Conservation (phyloP, 2,797 vertebrate species). For the Okamejei kenojei region DNA sequence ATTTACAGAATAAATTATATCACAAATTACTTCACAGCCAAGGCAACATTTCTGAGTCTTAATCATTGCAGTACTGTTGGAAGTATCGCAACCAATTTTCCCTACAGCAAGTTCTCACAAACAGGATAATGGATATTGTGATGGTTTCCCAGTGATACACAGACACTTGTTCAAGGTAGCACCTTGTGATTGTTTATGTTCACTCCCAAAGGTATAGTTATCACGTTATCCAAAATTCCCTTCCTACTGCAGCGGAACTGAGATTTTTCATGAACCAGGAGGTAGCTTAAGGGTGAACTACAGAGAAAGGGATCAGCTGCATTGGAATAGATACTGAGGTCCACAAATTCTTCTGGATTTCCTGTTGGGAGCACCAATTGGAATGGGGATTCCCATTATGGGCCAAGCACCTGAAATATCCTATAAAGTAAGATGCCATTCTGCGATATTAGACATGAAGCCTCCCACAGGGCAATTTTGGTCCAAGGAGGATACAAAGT, state of each 20-base stretch:
- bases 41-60: too few relatives aligned
- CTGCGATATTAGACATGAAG: background rate
- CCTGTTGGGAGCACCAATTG: background rate
- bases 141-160: background rate
- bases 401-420: background rate
- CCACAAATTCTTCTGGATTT: background rate
- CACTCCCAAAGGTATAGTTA: too few relatives aligned
- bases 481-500: background rate
- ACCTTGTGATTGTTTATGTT: too few relatives aligned
- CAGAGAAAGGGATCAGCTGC: background rate
- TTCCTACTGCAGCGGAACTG: too few relatives aligned
- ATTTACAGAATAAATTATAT: background rate
- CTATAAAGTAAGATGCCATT: background rate
- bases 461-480: background rate
- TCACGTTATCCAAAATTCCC: too few relatives aligned
- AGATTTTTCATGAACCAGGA: too few relatives aligned
- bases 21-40: background rate
- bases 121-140: background rate
- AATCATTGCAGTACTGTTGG: background rate
- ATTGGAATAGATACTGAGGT: background rate
- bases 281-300: background rate
- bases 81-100: background rate
- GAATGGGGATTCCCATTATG: background rate
- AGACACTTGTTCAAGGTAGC: too few relatives aligned
- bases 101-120: background rate